Percentiles rank a stretch among this genome's conserved stretches.
These are phyloP conservation scores for Megatriorchis doriae DNA, from an alignment of 2,113 vertebrate species.

Conservation along the genomic window DNA sequence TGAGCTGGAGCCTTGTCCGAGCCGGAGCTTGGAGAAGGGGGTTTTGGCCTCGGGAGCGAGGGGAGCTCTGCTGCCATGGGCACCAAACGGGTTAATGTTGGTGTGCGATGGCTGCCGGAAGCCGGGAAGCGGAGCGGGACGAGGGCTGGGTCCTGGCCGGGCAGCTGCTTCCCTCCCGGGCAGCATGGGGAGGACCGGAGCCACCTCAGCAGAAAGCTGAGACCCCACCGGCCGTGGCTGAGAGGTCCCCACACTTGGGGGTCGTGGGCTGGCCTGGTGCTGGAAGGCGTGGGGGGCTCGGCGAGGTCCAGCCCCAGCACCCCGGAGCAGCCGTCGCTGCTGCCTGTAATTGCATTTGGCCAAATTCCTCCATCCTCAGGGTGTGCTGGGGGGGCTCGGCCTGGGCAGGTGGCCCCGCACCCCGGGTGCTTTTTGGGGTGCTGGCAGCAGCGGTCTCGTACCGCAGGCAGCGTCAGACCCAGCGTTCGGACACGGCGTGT, in stretches of 20 bases:
- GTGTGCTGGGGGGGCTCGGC: not conserved
- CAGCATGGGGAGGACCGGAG: rapidly evolving
- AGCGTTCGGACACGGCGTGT: rapidly evolving
- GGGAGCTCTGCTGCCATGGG: rapidly evolving
- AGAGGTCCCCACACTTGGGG: not conserved
- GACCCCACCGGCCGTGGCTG: rapidly evolving
- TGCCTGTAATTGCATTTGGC: not conserved
- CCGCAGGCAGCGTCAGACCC: not conserved
- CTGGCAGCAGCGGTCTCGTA: no score
- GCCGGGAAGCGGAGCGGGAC: not conserved
- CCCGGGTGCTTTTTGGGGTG: not conserved
- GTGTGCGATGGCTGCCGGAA: not conserved
- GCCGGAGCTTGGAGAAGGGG: not conserved
- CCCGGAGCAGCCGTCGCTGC: not conserved
- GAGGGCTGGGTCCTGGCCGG: not conserved
- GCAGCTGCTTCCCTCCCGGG: not conserved
- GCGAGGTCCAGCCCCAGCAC: not conserved
- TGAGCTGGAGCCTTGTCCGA: rapidly evolving
- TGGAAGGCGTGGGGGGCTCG: rapidly evolving
- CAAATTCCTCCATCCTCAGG: not conserved
- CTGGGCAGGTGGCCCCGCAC: not conserved
- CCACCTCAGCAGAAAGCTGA: not conserved
- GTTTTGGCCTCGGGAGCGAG: not conserved
- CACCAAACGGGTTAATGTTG: not conserved
- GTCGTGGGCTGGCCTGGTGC: rapidly evolving